phyloP scores from a whole-genome alignment of 2,113 vertebrate genomes.

The Ondatra zibethicus region DNA sequence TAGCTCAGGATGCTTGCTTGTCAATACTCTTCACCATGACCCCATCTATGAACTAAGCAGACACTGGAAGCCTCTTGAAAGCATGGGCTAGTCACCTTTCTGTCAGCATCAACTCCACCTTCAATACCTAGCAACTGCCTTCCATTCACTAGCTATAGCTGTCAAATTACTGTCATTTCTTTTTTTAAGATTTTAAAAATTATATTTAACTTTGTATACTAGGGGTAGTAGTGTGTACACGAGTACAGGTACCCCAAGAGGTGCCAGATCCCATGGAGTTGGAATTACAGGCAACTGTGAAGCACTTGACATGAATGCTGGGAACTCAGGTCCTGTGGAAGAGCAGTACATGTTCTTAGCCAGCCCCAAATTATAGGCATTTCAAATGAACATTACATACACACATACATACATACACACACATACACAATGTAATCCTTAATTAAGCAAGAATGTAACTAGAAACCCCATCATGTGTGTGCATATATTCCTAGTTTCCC shows the following conservation, averaged over 20 bases:
- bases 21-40: background rate
- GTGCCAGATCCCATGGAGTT: background rate
- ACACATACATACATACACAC: background rate
- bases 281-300: background rate
- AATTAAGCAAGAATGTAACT: slow-evolving; percentile 32
- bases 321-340: background rate
- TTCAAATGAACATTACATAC: slow-evolving; percentile 50
- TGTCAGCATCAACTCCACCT: background rate
- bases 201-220: background rate
- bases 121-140: slow-evolving; percentile 12
- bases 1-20: background rate
- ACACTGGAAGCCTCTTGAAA: background rate
- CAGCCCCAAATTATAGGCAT: background rate
- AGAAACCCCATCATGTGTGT: background rate
- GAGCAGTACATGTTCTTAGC: background rate
- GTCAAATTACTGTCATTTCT: background rate
- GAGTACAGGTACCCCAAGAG: background rate
- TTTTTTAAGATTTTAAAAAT: background rate
- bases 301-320: background rate
- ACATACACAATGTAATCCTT: slow-evolving; percentile 12
- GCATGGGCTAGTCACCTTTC: background rate
- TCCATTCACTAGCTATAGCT: background rate
- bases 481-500: background rate
- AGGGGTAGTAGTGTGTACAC: background rate
- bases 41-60: background rate